These are phyloP conservation scores for Cephus sareptanus DNA, from an alignment of 2,888 invertebrate genomes.

Conservation along the genomic window DNA sequence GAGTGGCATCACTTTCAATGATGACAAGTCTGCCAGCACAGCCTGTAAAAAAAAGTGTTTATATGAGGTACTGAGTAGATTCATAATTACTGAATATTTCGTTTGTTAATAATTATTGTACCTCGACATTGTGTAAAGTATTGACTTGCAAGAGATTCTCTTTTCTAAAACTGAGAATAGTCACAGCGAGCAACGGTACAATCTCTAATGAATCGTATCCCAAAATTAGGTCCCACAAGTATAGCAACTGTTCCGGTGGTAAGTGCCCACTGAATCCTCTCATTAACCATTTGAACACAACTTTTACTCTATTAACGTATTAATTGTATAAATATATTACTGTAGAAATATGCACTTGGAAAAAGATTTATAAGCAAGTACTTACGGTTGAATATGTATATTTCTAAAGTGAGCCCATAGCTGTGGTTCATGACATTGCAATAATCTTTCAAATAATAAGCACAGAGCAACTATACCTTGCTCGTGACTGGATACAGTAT, in stretches of 20 bases:
- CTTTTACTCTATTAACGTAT: slow-evolving; percentile 75
- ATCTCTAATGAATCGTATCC: slow-evolving; percentile 94
- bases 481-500: slow-evolving; percentile 91
- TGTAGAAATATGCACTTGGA: background rate
- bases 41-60: slow-evolving; percentile 67
- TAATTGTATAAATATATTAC: slow-evolving; percentile 12
- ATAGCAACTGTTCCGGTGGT: slow-evolving; percentile 90
- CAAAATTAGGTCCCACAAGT: slow-evolving; percentile 92
- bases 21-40: slow-evolving; percentile 87
- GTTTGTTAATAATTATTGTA: slow-evolving; percentile 38
- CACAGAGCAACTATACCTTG: slow-evolving; percentile 93
- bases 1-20: slow-evolving; percentile 86
- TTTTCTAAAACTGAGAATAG: slow-evolving; percentile 86
- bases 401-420: slow-evolving; percentile 92
- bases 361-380: slow-evolving; percentile 40
- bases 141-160: slow-evolving; percentile 83
- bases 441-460: slow-evolving; percentile 86
- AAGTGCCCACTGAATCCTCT: slow-evolving; percentile 95
- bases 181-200: slow-evolving; percentile 85
- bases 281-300: slow-evolving; percentile 97
- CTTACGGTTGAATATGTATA: slow-evolving; percentile 92
- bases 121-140: slow-evolving; percentile 83
- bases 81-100: slow-evolving; percentile 1
- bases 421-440: slow-evolving; percentile 91
- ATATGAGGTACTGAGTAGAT: background rate